phyloP scores from a whole-genome alignment of 1,140 invertebrate genomes.

The Brachionus paranguensis region DNA sequence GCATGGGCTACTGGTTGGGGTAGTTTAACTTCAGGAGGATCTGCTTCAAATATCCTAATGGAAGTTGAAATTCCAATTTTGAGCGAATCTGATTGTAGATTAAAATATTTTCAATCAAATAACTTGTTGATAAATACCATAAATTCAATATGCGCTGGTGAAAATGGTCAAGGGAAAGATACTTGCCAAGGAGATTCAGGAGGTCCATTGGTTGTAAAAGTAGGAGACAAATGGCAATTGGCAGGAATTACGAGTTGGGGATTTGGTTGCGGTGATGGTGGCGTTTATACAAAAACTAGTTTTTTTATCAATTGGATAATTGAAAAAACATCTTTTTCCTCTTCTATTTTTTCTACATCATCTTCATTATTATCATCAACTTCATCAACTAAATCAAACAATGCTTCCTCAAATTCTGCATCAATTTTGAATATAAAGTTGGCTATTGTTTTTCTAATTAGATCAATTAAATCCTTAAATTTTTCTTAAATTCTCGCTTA shows the following conservation, averaged over 20 bases:
- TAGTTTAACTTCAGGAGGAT: neutral
- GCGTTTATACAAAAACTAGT: conserved; percentile 33
- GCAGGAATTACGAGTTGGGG: conserved; percentile 35
- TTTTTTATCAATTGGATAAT: neutral
- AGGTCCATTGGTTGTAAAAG: conserved; percentile 29
- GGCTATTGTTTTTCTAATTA: no score
- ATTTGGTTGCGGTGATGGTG: conserved; percentile 36
- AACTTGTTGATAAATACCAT: neutral
- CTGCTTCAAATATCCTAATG: neutral
- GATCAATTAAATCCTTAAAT: no score
- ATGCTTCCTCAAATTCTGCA: no score
- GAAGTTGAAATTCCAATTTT: conserved; percentile 36
- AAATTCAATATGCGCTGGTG: conserved; percentile 16
- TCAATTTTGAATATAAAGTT: no score
- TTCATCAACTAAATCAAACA: no score
- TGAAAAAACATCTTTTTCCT: neutral
- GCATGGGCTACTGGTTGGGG: conserved; percentile 35
- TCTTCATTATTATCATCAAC: no score
- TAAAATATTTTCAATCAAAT: neutral
- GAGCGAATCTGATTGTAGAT: neutral
- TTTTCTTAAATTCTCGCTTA: no score
- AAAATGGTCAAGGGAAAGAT: neutral
- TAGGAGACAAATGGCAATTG: neutral
- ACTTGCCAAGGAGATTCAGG: conserved; percentile 40
- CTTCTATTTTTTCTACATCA: neutral